Conservation (phyloP, 2,888 invertebrate genomes). For the Cantharis lateralis region DNA sequence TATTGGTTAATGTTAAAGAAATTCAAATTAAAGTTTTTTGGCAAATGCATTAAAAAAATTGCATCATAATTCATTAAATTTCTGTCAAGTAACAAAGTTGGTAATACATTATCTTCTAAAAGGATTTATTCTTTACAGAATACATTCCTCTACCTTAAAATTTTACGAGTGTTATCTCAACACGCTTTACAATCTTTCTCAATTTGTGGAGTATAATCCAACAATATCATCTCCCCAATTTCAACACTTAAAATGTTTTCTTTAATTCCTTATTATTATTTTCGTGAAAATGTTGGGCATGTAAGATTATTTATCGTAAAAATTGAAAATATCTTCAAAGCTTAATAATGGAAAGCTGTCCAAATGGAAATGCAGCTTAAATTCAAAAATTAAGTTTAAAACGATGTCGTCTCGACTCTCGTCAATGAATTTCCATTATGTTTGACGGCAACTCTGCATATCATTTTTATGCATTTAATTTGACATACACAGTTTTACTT, state of each 20-base stretch:
- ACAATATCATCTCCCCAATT: neutral
- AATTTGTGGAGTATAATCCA: neutral
- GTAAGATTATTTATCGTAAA: neutral
- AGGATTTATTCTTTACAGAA: neutral
- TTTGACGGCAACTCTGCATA: neutral
- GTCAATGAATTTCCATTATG: neutral
- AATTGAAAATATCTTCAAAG: neutral
- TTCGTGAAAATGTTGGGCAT: neutral
- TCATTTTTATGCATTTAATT: neutral
- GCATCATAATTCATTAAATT: neutral
- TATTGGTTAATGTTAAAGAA: neutral
- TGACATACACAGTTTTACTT: neutral
- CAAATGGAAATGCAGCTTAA: neutral
- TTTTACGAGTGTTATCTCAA: slow-evolving; percentile 1
- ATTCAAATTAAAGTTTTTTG: neutral
- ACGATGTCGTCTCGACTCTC: neutral
- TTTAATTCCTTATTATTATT: neutral
- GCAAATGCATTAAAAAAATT: neutral
- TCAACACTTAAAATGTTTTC: neutral
- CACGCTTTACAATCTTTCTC: neutral
- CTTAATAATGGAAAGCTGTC: neutral
- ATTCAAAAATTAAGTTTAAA: neutral
- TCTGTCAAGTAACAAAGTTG: neutral
- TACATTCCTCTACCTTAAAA: neutral
- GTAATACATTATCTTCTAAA: neutral